Base-by-base conservation (phyloP, 2,797 vertebrate genomes). In the Lates japonicus region DNA sequence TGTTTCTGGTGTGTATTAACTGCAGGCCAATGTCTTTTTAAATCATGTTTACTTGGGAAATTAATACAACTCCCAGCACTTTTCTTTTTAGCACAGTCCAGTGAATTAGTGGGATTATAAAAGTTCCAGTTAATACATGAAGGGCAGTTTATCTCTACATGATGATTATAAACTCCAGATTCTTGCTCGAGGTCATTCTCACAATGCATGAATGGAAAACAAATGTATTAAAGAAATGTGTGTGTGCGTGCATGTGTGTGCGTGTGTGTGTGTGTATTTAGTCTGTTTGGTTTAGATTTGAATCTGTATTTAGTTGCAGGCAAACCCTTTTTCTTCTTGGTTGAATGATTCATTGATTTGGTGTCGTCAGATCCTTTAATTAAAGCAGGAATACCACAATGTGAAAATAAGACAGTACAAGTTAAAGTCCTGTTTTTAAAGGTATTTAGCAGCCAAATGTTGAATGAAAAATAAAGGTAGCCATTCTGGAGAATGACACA, bases 1-100 rank as follows among this genome's bases (percentile, higher is more conserved):
- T 84, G 82, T 89, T 87, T 81, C 90, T 89, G 89, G 79, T 85
- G 77, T 76, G 69, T 74, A 78, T 87, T 88, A 88, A 79, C 78
- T 81, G 58, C 44, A 49, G 81, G 74, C 85, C 73, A 82, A 63
- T 48, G 78, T 79, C 82, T 84, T 87, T 85, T 83, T 67, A 81
- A 87, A 86, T 87, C 55, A 44, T 79, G 79, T 88, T 89, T 82
- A 90, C 86, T 89, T 57, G 75, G 74, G 49, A 83, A 91, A 87
- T 90, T 80, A 85, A 83, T 87, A 76, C 67, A 86, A 78, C 71
- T 83, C 77, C 46, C 55, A 75, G 46, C 65, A 65, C 67, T 59
- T 83, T 89, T 84, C 59, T 68, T 87, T 35, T 82, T 13, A 61
- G 80, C n/a, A 33, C 68, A 72, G 81, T 74, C 76, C 74, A 80